Evolutionary conservation across 2,888 invertebrate species (phyloP).

Genomic region (Hyppa rectilinea): DNA sequence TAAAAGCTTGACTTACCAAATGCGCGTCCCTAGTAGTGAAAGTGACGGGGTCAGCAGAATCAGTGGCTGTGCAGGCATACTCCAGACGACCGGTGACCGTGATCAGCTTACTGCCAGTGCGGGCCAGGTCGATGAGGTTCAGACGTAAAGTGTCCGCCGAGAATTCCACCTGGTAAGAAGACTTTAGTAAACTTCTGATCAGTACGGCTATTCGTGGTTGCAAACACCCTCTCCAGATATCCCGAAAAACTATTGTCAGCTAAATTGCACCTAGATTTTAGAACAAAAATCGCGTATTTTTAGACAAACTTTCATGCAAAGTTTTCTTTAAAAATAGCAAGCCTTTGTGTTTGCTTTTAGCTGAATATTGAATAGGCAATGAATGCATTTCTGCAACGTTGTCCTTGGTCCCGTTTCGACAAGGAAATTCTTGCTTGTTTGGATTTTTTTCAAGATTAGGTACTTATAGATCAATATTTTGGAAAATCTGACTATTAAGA

Average conservation of each 20-base stretch:
- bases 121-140: slow-evolving; percentile 96
- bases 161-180: slow-evolving; percentile 96
- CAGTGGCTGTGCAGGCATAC: slow-evolving; percentile 96
- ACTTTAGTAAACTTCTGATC: too few species aligned
- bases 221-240: too few species aligned
- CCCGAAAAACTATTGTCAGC: background rate
- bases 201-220: too few species aligned
- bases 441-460: background rate
- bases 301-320: slow-evolving; percentile 17
- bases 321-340: slow-evolving; percentile 37
- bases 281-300: slow-evolving; percentile 11
- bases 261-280: slow-evolving; percentile 15
- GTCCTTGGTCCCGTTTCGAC: background rate
- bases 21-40: slow-evolving; percentile 98
- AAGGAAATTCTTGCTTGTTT: background rate
- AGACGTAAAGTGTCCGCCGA: slow-evolving; percentile 96
- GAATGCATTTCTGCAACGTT: slow-evolving; percentile 26
- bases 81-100: slow-evolving; percentile 96
- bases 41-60: slow-evolving; percentile 97
- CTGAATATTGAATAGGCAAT: slow-evolving; percentile 34
- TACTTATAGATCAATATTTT: background rate
- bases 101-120: slow-evolving; percentile 95
- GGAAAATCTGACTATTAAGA: too few species aligned
- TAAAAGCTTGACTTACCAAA: slow-evolving; percentile 92
- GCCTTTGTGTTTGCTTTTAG: slow-evolving; percentile 18